Percentiles rank a stretch among this genome's conserved stretches.
Evolutionary conservation across 2,888 invertebrate genomes (phyloP).

Genomic region (Clostera curtula): DNA sequence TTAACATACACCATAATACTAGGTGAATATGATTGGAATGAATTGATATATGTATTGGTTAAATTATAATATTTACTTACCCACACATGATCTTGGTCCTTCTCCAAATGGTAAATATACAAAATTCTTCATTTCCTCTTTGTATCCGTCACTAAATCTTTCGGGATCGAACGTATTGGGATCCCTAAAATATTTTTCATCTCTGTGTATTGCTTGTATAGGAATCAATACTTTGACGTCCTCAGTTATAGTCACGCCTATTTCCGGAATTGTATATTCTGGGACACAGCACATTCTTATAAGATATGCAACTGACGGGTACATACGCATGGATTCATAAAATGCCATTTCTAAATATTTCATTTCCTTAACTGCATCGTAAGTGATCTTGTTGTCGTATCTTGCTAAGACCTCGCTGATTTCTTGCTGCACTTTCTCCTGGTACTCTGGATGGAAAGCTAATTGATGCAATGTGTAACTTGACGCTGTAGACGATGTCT

Average conservation of each 20-base stretch:
- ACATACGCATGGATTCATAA: conserved; percentile 57
- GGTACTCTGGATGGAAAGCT: conserved; percentile 59
- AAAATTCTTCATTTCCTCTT: conserved; percentile 38
- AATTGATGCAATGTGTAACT: conserved; percentile 64
- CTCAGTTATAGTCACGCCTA: conserved; percentile 46
- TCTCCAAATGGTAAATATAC: conserved; percentile 58
- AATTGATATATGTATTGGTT: too few species aligned
- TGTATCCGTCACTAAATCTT: conserved; percentile 41
- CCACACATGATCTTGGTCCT: conserved; percentile 59
- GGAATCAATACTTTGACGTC: conserved; percentile 50
- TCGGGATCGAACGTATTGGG: conserved; percentile 54
- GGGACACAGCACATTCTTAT: conserved; percentile 48
- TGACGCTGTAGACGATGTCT: conserved; percentile 67
- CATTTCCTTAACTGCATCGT: conserved; percentile 60
- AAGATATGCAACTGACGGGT: conserved; percentile 54
- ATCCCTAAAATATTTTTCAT: conserved; percentile 50
- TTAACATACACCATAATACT: too few species aligned
- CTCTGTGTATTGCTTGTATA: conserved; percentile 53
- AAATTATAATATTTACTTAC: conserved; percentile 35
- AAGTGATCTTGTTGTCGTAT: conserved; percentile 45
- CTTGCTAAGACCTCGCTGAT: conserved; percentile 50
- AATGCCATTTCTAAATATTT: conserved; percentile 55
- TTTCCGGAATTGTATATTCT: conserved; percentile 55
- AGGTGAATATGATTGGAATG: too few species aligned
- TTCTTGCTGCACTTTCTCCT: conserved; percentile 56